Conservation (phyloP, 1,140 invertebrate genomes). For the Babylonia areolata region DNA sequence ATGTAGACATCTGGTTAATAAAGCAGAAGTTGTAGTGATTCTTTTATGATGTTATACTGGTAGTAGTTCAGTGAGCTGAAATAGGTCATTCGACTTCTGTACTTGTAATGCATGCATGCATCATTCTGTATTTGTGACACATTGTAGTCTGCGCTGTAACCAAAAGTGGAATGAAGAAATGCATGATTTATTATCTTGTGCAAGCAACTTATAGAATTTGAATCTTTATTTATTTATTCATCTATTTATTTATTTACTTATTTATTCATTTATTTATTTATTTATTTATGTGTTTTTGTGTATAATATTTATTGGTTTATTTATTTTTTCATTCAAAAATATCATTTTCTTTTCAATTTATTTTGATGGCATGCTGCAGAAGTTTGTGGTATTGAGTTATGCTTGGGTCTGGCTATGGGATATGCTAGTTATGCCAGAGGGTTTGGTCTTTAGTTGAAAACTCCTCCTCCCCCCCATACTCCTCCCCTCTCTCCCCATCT, state of each 20-base stretch:
- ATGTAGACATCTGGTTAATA: too few species aligned
- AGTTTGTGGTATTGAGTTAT: neutral
- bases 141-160: neutral
- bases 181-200: neutral
- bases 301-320: neutral
- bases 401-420: neutral
- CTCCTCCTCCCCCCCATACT: neutral
- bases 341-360: neutral
- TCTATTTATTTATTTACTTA: too few species aligned
- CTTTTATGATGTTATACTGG: too few species aligned
- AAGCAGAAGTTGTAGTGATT: too few species aligned
- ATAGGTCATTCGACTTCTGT: too few species aligned
- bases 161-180: neutral
- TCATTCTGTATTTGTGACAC: neutral
- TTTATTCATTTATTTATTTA: neutral
- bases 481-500: neutral
- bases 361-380: neutral
- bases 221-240: too few species aligned
- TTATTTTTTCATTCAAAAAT: too few species aligned
- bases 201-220: too few species aligned
- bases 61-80: too few species aligned
- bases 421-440: slow-evolving; percentile 11
- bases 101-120: neutral
- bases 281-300: neutral
- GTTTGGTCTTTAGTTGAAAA: slow-evolving; percentile 22